Evolutionary conservation across 2,888 invertebrate species (phyloP).

Genomic region (Rhamphomyia laevipes): DNA sequence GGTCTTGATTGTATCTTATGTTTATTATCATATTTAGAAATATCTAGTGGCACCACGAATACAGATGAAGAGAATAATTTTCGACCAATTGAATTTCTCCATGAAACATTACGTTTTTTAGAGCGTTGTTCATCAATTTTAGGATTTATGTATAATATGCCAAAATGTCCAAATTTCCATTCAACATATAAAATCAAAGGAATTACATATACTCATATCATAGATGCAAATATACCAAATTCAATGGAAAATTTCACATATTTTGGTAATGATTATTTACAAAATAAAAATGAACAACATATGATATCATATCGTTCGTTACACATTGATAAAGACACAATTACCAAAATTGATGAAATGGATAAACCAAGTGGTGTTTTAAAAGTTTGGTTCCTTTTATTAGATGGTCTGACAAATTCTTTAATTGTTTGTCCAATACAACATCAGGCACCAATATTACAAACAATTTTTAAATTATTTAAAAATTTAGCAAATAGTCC

Average conservation of each 20-base stretch:
- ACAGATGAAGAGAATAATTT: constrained; percentile 42
- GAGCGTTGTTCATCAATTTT: constrained; percentile 78
- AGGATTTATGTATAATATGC: constrained; percentile 89
- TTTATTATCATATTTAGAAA: constrained; percentile 51
- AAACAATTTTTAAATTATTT: constrained; percentile 74
- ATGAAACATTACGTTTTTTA: constrained; percentile 73
- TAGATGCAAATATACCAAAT: constrained; percentile 75
- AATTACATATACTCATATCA: constrained; percentile 63
- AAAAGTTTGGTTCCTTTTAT: constrained; percentile 79
- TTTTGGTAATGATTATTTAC: constrained; percentile 48
- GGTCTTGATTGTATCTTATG: constrained; percentile 89
- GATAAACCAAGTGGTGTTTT: constrained; percentile 73
- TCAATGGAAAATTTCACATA: constrained; percentile 53
- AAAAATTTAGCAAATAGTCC: constrained; percentile 66
- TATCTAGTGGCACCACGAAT: constrained; percentile 52
- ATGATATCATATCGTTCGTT: constrained; percentile 41
- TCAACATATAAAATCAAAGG: constrained; percentile 74
- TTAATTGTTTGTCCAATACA: constrained; percentile 79
- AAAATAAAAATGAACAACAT: constrained; percentile 51
- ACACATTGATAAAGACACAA: constrained; percentile 38
- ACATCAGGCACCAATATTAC: constrained; percentile 75
- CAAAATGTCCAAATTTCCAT: constrained; percentile 85
- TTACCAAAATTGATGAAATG: constrained; percentile 42
- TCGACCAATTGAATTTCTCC: constrained; percentile 37
- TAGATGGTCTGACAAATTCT: constrained; percentile 76